Base-by-base conservation (phyloP, 1,140 invertebrate species). In the Aphaenogaster ashmeadi region DNA sequence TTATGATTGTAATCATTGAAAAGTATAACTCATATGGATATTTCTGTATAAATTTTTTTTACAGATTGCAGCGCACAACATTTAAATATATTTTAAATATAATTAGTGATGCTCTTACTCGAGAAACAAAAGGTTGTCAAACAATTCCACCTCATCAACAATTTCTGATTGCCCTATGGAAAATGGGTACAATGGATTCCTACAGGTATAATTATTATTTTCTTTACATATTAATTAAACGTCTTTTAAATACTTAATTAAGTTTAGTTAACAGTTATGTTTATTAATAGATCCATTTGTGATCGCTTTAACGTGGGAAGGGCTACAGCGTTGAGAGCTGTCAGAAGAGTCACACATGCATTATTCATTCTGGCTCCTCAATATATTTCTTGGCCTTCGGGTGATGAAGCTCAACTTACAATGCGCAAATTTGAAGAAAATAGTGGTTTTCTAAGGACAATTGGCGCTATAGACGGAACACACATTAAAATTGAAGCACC, bases 101-200 rank as follows among this genome's bases (percentile, higher is more conserved):
- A 52, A 72, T 72, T n/a, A 36, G 15, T 9, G 4, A 9, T 18
- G 15, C n/a, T 33, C 27, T 72, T 52, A 3, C n/a, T n/a, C 13
- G 50, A 54, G 54, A 54, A n/a, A 72, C 7, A n/a, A 36, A 3
- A 9, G 69, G 15, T 9, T 11, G 13, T 52, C 1, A 54, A 33
- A 54, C 47, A 36, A 72, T 72, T 54, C 33, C 50, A 72, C 1
- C 27, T 54, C 6, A 15, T 18, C 5, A 54, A 36, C 27, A 54
- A 54, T 54, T 52, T 38, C n/a, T 56, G 27, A 74, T 74, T 56
- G 71, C 71, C 18, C 11, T 74, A 41, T 74, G 50, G 52, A 74
- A 74, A 56, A 74, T 74, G 50, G 33, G 33, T 5, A 74, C 33
- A 13, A 74, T 54, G 27, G 71, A 74, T 74, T 74, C 50, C 1